Conservation (phyloP, 2,888 invertebrate genomes). For the Idaea dimidiata region DNA sequence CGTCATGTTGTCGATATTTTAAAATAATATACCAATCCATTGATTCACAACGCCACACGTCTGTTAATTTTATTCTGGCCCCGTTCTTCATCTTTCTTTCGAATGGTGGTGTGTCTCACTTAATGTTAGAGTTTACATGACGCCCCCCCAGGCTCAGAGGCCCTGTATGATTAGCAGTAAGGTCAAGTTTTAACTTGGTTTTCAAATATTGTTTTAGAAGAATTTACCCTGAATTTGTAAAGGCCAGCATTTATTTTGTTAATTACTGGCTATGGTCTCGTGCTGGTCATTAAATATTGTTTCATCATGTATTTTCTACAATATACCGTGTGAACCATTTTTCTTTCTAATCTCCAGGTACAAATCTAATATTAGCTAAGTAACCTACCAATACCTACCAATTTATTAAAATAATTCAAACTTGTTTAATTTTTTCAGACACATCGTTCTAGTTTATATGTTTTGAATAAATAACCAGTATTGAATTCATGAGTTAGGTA, state of each 20-base stretch:
- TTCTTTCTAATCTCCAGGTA: background rate
- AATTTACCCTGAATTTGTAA: background rate
- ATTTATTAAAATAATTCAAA: too few species aligned
- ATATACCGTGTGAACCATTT: background rate
- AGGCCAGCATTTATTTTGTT: background rate
- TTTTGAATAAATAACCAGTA: too few species aligned
- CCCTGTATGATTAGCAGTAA: too few species aligned
- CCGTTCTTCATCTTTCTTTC: background rate
- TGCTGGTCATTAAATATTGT: background rate
- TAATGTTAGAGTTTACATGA: too few species aligned
- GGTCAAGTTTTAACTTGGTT: too few species aligned
- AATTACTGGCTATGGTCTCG: background rate
- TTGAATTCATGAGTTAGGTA: too few species aligned
- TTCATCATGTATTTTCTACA: background rate
- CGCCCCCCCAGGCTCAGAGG: too few species aligned
- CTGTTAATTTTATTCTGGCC: background rate
- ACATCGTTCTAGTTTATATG: too few species aligned
- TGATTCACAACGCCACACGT: background rate
- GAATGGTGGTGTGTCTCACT: too few species aligned
- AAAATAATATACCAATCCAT: background rate
- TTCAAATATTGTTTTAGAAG: background rate
- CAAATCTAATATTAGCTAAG: background rate
- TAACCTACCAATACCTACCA: too few species aligned
- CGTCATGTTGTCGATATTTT: background rate
- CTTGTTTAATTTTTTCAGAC: too few species aligned